phyloP scores from a whole-genome alignment of 2,113 vertebrate genomes.

The Dolichallabes microphthalmus region DNA sequence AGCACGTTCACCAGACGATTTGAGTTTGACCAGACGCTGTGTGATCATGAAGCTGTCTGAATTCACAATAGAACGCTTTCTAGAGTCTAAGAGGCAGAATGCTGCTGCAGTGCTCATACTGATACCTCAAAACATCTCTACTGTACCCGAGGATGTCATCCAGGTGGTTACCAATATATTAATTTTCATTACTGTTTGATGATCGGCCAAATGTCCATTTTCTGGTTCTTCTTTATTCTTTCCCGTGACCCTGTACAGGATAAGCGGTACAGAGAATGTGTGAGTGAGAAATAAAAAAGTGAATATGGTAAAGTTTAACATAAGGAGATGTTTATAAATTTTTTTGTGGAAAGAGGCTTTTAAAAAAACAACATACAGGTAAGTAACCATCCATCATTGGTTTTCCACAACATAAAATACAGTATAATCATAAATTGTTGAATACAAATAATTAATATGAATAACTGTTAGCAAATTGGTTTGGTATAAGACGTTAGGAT shows the following conservation, averaged over 20 bases:
- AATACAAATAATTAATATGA: neutral
- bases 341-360: neutral
- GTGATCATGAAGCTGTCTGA: slow-evolving; percentile 73
- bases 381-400: neutral
- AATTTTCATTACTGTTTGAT: neutral
- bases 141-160: slow-evolving; percentile 54
- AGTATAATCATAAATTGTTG: neutral
- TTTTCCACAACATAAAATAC: too few relatives aligned
- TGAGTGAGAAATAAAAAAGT: neutral
- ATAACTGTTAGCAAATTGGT: neutral
- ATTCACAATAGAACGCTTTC: slow-evolving; percentile 67
- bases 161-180: slow-evolving; percentile 58
- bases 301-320: neutral
- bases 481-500: neutral
- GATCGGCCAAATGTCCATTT: neutral
- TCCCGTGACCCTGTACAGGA: too few relatives aligned
- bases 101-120: slow-evolving; percentile 74
- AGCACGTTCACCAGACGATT: slow-evolving; percentile 67
- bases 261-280: too few relatives aligned
- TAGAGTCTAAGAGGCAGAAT: slow-evolving; percentile 68
- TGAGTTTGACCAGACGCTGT: slow-evolving; percentile 68
- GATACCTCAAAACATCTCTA: slow-evolving; percentile 66
- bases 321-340: neutral
- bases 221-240: neutral
- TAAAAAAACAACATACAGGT: neutral